Evolutionary conservation across 2,113 vertebrate genomes (phyloP), one percentile per base, ranked within the genome.

Genomic region (Tupaia chinensis): DNA sequence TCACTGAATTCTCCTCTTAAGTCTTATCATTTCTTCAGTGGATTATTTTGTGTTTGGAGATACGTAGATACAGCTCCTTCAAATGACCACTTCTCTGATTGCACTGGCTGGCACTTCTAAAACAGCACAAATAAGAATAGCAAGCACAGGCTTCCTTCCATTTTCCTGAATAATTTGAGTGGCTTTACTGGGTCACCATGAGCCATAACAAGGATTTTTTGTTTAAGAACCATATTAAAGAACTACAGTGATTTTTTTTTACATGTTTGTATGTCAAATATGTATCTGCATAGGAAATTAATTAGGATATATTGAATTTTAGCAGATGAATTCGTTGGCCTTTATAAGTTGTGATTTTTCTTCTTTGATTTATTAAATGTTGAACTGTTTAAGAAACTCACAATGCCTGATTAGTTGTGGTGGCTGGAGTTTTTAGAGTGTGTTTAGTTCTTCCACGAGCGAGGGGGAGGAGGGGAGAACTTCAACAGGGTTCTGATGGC

Each of bases 201-300:
- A 25, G 44, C n/a, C 27, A 9, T 1, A 63, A 16, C 27, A 4
- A 3, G 14, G 66, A 82, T 13, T 80, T 63, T 63, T 83, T 25
- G 14, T 69, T 77, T 56, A 20, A 85, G 58, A 54, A 27, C 16
- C 69, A 8, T 9, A 0, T 29, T 27, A 2, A 77, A 74, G 15
- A 74, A 9, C 22, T 5, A 10, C 9, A 16, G 3, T 3, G 10
- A 5, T 5, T 53, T 53, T 20, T 7, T 58, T 5, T 1, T 13
- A 23, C 1, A 63, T 70, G 23, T 17, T 0, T 27, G 23, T 58
- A 6, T 27, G 20, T 32, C 32, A 3, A 27, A 84, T 3, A 7
- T 14, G 14, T 14, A 16, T 3, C 10, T 5, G 0, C 12, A 0
- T 54, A 14, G 17, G 22, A 15, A 14, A 29, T 68, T 63, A 17